A percentile compares a stretch with the other conserved stretches of the same genome.
phyloP scores from a whole-genome alignment of 2,888 invertebrate species.

The Cotesia congregata region DNA sequence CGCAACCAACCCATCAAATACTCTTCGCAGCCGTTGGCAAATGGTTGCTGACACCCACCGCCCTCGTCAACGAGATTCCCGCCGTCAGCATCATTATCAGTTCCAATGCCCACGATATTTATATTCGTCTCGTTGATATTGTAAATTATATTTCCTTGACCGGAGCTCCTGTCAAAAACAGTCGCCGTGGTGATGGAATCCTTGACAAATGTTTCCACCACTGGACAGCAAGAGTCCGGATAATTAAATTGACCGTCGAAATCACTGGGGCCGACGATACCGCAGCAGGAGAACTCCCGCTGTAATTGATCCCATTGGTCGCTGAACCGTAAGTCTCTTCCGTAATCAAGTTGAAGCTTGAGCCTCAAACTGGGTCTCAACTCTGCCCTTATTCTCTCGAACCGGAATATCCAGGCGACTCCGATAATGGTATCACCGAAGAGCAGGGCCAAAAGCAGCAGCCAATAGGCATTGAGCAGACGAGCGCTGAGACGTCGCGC shows the following conservation, averaged over 20 bases:
- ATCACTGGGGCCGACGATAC: conserved; percentile 77
- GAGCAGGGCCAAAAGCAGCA: conserved; percentile 82
- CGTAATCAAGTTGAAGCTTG: conserved; percentile 79
- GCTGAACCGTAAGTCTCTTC: conserved; percentile 80
- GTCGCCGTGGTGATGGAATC: conserved; percentile 23
- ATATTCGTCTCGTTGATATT: conserved; percentile 36
- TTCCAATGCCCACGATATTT: conserved; percentile 5
- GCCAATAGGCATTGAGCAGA: conserved; percentile 87
- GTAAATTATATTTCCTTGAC: conserved; percentile 38
- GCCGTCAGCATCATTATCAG: conserved; percentile 33
- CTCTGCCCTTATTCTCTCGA: conserved; percentile 82
- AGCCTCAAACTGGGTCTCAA: conserved; percentile 78
- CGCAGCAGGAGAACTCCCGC: conserved; percentile 83
- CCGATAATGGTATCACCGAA: conserved; percentile 89
- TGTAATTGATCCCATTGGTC: conserved; percentile 85
- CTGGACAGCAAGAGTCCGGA: conserved; percentile 58
- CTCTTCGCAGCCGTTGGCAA: conserved; percentile 78
- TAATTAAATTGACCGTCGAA: conserved; percentile 52
- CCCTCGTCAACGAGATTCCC: conserved; percentile 46
- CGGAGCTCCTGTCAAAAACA: conserved; percentile 41
- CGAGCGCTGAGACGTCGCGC: conserved; percentile 85
- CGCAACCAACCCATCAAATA: conserved; percentile 81
- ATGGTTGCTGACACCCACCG: conserved; percentile 59
- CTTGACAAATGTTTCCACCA: background rate
- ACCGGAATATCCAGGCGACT: conserved; percentile 87